phyloP scores from a whole-genome alignment of 92 coral and sea anemone genomes.

The Galaxea fascicularis region DNA sequence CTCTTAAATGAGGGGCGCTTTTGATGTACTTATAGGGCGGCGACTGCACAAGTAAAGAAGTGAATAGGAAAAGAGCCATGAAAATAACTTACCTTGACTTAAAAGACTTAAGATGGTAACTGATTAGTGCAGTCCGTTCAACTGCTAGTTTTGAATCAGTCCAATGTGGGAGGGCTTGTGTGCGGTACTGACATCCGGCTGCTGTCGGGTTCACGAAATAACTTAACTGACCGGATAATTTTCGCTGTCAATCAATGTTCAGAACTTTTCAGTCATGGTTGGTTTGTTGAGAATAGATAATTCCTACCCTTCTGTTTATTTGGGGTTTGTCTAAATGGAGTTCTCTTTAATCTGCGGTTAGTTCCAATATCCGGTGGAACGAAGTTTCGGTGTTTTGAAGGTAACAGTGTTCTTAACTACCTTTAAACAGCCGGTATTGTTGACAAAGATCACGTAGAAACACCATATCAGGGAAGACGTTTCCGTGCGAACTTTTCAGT shows the following conservation, averaged over 20 bases:
- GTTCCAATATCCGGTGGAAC: constrained; percentile 20
- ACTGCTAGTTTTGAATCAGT: not conserved
- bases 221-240: not conserved
- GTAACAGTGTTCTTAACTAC: not conserved
- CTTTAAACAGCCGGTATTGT: not conserved
- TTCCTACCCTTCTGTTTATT: constrained; percentile 7
- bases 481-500: not conserved
- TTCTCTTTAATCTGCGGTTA: constrained; percentile 17
- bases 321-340: constrained; percentile 28
- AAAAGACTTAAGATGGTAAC: not conserved
- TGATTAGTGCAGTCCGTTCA: not conserved
- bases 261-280: constrained; percentile 25
- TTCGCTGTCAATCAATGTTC: constrained; percentile 25
- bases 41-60: too few relatives aligned
- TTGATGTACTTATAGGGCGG: too few relatives aligned
- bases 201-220: not conserved
- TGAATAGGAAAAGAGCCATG: too few relatives aligned
- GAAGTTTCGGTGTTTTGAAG: not conserved
- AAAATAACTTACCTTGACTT: too few relatives aligned
- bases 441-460: constrained; percentile 4
- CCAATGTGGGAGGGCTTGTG: not conserved
- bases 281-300: constrained; percentile 4
- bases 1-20: too few relatives aligned
- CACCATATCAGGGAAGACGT: not conserved
- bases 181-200: not conserved